Percentiles rank a stretch among this genome's conserved stretches.
phyloP scores from a whole-genome alignment of 1,140 invertebrate species.

The fruit fly (Drosophila melanogaster) region Release_6_plus_ISO1_MT NT_033777.3:10981001-10981500 shows the following conservation, averaged over 20 bases:
- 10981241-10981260: slow-evolving; percentile 76
- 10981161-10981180: slow-evolving; percentile 66
- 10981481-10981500: slow-evolving; percentile 8
- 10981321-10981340: slow-evolving; percentile 2
- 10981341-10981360: slow-evolving; percentile 20
- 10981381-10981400: slow-evolving; percentile 22
- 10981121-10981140: slow-evolving; percentile 1
- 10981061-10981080: slow-evolving; percentile 30
- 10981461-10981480: slow-evolving; percentile 24
- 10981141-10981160: slow-evolving; percentile 47
- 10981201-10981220: slow-evolving; percentile 72
- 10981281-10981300: slow-evolving; percentile 75
- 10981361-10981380: slow-evolving; percentile 33
- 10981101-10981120: not conserved
- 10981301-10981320: slow-evolving; percentile 46
- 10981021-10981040: slow-evolving; percentile 66
- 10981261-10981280: slow-evolving; percentile 74
- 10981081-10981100: not conserved
- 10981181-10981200: slow-evolving; percentile 65
- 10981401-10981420: slow-evolving; percentile 11
- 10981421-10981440: slow-evolving; percentile 64
- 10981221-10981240: slow-evolving; percentile 53
- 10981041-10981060: slow-evolving; percentile 79
- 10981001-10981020: not conserved
- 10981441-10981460: slow-evolving; percentile 69